These are phyloP conservation scores for Taxidea taxus DNA, from an alignment of 2,113 vertebrate species.

Conservation along the genomic window DNA sequence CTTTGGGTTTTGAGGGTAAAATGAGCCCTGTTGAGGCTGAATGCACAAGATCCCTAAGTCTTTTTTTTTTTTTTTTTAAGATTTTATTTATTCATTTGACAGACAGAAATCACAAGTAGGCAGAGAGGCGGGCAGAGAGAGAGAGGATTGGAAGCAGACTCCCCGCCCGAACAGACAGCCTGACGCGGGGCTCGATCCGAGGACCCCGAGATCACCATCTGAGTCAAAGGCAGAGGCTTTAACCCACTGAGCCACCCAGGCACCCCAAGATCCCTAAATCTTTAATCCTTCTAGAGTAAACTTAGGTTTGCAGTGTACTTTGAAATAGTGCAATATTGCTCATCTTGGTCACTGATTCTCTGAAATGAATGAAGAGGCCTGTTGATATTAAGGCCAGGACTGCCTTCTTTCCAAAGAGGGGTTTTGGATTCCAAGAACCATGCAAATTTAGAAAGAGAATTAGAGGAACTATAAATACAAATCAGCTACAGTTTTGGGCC, in stretches of 20 bases:
- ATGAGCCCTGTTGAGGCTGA: neutral
- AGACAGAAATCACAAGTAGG: too few relatives aligned
- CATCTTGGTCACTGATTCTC: neutral
- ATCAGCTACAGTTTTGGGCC: neutral
- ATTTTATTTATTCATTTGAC: too few relatives aligned
- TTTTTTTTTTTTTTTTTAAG: too few relatives aligned
- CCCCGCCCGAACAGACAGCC: too few relatives aligned
- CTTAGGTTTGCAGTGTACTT: neutral
- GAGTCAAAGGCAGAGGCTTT: too few relatives aligned
- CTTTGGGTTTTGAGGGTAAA: neutral
- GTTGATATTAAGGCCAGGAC: neutral
- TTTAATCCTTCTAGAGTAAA: neutral
- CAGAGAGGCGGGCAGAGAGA: too few relatives aligned
- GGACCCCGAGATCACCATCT: too few relatives aligned
- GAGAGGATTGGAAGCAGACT: too few relatives aligned
- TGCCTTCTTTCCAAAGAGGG: neutral
- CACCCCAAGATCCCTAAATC: neutral
- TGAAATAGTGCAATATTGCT: neutral
- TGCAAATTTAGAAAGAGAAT: neutral
- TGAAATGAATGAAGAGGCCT: neutral
- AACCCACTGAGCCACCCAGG: too few relatives aligned
- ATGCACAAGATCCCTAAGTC: neutral
- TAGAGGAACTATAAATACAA: neutral
- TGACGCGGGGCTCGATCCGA: too few relatives aligned
- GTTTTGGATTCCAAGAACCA: neutral